Evolutionary conservation across 2,113 vertebrate species (phyloP).

Genomic region (Pycnonotus jocosus): DNA sequence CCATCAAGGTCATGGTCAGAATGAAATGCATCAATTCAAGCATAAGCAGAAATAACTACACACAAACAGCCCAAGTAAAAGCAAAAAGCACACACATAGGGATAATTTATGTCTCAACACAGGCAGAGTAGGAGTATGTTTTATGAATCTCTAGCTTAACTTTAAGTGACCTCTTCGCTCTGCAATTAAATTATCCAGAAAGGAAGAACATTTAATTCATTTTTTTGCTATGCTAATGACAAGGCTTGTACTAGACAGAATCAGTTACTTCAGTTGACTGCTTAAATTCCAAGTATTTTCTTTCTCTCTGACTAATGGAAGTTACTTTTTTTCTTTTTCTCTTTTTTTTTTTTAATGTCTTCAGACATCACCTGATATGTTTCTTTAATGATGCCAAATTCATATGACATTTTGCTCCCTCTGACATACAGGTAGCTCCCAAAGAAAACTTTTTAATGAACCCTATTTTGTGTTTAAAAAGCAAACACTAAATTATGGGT

Average conservation of each 20-base stretch:
- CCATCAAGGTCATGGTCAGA: background rate
- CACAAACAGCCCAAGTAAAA: background rate
- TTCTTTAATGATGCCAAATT: background rate
- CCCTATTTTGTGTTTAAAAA: background rate
- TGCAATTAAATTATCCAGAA: background rate
- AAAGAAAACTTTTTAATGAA: background rate
- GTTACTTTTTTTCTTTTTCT: background rate
- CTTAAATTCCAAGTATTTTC: background rate
- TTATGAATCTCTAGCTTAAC: background rate
- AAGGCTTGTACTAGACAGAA: background rate
- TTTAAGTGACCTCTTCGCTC: background rate
- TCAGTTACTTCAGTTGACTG: background rate
- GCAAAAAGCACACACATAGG: background rate
- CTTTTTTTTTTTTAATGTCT: background rate
- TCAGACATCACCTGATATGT: background rate
- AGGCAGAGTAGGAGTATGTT: background rate
- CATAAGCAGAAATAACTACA: background rate
- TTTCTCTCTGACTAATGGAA: background rate
- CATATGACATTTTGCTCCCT: background rate
- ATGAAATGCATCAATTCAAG: background rate
- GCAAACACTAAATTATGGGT: background rate
- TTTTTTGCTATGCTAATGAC: background rate
- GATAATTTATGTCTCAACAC: background rate
- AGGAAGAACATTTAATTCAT: background rate
- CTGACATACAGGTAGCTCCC: background rate